Conservation (phyloP, 2,888 invertebrate genomes). For the Danaus chrysippus region DNA sequence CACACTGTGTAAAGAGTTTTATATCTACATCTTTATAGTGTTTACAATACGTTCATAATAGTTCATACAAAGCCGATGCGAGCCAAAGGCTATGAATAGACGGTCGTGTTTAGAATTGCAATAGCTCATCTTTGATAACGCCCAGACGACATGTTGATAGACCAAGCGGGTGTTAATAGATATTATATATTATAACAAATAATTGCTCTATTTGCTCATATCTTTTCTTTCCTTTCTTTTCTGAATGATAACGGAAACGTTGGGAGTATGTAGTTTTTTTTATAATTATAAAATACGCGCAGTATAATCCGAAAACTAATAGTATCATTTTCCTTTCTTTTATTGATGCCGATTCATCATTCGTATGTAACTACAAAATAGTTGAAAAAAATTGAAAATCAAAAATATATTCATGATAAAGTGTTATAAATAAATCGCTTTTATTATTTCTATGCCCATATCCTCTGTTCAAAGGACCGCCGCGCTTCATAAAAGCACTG, state of each 20-base stretch:
- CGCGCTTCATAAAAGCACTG: conserved; percentile 55
- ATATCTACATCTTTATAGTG: neutral
- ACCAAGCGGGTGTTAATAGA: conserved; percentile 38
- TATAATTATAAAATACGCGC: neutral
- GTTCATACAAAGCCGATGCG: conserved; percentile 10
- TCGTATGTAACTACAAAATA: neutral
- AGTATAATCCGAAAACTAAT: too few relatives aligned
- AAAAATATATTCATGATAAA: conserved; percentile 8
- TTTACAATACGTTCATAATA: conserved; percentile 1
- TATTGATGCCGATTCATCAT: too few relatives aligned
- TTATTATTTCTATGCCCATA: conserved; percentile 26
- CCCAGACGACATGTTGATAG: conserved; percentile 30
- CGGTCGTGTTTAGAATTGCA: conserved; percentile 56
- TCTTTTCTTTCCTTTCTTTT: too few relatives aligned
- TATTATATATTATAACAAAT: neutral
- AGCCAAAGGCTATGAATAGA: conserved; percentile 37
- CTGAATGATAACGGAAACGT: too few relatives aligned
- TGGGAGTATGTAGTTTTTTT: neutral
- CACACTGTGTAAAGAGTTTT: neutral
- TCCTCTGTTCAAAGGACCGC: conserved; percentile 49
- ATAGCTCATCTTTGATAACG: conserved; percentile 52
- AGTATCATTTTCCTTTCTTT: too few relatives aligned
- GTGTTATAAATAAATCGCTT: conserved; percentile 18
- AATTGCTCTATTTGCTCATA: too few relatives aligned
- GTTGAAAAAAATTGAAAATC: neutral